These are phyloP conservation scores for Cyphomyrmex costatus DNA, from an alignment of 1,140 invertebrate genomes.

Conservation along the genomic window DNA sequence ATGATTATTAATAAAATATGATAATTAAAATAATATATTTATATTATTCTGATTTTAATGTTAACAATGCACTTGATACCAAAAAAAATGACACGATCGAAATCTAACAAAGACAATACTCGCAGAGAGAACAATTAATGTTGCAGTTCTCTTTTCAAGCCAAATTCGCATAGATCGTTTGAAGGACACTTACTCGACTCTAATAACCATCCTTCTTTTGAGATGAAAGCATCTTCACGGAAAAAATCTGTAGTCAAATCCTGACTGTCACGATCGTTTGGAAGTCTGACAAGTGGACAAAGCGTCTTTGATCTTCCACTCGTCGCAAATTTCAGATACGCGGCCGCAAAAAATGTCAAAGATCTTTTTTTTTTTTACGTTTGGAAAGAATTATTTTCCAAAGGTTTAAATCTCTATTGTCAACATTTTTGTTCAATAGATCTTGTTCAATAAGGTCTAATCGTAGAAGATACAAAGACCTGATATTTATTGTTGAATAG, in stretches of 20 bases:
- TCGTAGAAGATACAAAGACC: neutral
- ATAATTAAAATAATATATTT: neutral
- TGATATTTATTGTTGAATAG: slow-evolving; percentile 26
- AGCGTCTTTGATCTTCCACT: slow-evolving; percentile 31
- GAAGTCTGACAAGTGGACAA: slow-evolving; percentile 2
- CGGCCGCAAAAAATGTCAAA: slow-evolving; percentile 30
- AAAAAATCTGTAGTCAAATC: slow-evolving; percentile 8
- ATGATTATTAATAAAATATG: neutral
- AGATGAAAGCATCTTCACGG: neutral
- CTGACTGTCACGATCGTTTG: neutral
- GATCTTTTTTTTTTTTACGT: neutral
- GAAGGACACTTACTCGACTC: neutral
- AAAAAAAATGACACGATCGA: neutral
- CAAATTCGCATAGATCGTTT: neutral
- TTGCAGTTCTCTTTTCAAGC: neutral
- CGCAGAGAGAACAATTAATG: neutral
- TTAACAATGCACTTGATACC: slow-evolving; percentile 6
- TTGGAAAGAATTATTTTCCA: slow-evolving; percentile 21
- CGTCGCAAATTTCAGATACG: slow-evolving; percentile 21
- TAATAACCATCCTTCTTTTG: slow-evolving; percentile 31
- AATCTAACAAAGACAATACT: slow-evolving; percentile 12
- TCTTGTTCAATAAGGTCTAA: neutral
- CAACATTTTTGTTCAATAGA: slow-evolving; percentile 17
- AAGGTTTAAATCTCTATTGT: slow-evolving; percentile 32
- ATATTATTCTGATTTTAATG: neutral